Conservation (phyloP, 64 coral and sea anemone genomes). For the Cladopsammia gracilis region DNA sequence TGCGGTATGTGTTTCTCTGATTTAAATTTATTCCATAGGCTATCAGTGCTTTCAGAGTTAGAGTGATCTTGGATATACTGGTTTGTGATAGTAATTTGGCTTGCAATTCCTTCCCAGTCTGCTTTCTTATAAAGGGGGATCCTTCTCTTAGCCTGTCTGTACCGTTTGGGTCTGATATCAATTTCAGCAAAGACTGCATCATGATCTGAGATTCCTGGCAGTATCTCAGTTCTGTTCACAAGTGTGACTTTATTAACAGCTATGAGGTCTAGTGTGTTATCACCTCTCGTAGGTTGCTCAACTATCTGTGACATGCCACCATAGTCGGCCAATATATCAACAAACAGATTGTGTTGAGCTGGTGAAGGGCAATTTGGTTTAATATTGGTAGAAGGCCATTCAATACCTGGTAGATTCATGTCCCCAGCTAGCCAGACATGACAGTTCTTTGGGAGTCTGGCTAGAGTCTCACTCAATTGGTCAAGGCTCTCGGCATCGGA, state of each 20-base stretch:
- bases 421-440: constrained; percentile 72
- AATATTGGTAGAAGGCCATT: constrained; percentile 64
- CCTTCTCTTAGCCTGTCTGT: constrained; percentile 29
- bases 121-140: constrained; percentile 50
- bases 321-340: constrained; percentile 72
- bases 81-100: constrained; percentile 23
- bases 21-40: constrained; percentile 47
- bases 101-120: constrained; percentile 44
- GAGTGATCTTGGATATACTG: constrained; percentile 59
- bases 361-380: constrained; percentile 68
- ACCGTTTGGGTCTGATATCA: constrained; percentile 38
- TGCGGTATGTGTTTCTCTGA: constrained; percentile 41
- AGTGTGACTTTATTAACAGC: constrained; percentile 67
- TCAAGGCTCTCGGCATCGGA: constrained; percentile 47
- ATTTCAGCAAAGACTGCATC: constrained; percentile 61
- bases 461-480: constrained; percentile 50
- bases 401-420: constrained; percentile 58
- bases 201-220: constrained; percentile 58
- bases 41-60: constrained; percentile 31
- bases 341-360: constrained; percentile 70
- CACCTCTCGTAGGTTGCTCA: constrained; percentile 72
- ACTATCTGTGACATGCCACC: constrained; percentile 76
- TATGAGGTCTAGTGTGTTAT: constrained; percentile 76
- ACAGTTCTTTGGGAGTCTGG: constrained; percentile 65
- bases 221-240: constrained; percentile 68